Percentiles rank a stretch among this genome's conserved stretches.
phyloP scores from a whole-genome alignment of 2,113 vertebrate species.

The Sceloporus tristichus region DNA sequence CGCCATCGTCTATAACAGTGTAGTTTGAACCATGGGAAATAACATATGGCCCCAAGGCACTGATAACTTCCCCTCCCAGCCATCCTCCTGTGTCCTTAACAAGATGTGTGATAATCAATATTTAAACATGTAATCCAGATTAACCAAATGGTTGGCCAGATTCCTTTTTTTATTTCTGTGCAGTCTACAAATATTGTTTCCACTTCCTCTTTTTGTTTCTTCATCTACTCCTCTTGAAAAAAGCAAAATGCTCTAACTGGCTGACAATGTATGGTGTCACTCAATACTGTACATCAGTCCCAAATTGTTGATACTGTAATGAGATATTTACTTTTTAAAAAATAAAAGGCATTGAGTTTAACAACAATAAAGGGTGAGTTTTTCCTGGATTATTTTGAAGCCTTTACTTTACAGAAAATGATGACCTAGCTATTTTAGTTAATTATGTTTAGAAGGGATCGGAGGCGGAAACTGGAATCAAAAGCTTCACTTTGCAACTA shows the following conservation, averaged over 20 bases:
- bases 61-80: not conserved
- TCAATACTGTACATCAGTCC: constrained; percentile 41
- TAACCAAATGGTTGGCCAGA: not conserved
- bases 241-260: not conserved
- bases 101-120: not conserved
- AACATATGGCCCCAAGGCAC: too few species aligned
- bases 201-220: constrained; percentile 7
- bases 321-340: constrained; percentile 57
- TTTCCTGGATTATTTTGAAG: constrained; percentile 51
- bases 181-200: constrained; percentile 33
- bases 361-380: constrained; percentile 43
- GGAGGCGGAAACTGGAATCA: constrained; percentile 3
- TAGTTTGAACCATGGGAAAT: not conserved
- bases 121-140: not conserved
- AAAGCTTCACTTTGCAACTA: constrained; percentile 51
- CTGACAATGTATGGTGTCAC: constrained; percentile 12
- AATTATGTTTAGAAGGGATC: not conserved
- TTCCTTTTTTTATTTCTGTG: constrained; percentile 7
- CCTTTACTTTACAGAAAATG: constrained; percentile 40
- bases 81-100: not conserved
- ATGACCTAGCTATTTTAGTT: constrained; percentile 16
- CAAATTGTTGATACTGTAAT: constrained; percentile 30
- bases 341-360: constrained; percentile 43
- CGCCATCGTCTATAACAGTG: too few species aligned
- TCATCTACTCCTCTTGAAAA: not conserved